phyloP scores from a whole-genome alignment of 2,113 vertebrate species.

The Aspidoscelis tigris region DNA sequence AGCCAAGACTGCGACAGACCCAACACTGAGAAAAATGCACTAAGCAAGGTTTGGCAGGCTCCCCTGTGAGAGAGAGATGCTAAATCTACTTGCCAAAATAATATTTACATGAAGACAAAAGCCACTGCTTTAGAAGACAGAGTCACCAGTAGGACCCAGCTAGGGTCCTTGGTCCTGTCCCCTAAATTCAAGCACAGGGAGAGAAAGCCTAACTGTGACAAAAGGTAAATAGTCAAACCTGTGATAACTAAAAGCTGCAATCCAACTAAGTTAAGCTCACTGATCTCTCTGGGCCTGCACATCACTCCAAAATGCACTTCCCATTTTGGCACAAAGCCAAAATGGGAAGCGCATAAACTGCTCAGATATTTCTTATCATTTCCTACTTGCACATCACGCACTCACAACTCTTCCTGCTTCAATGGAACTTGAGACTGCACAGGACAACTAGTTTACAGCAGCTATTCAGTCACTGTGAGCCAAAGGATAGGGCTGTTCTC shows the following conservation, averaged over 20 bases:
- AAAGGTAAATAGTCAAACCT: neutral
- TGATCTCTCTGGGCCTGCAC: neutral
- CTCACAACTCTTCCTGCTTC: neutral
- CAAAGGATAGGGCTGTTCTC: no score
- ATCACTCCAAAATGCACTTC: neutral
- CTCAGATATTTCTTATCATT: neutral
- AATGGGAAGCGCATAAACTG: neutral
- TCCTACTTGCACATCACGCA: no score
- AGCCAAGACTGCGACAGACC: constrained; percentile 35
- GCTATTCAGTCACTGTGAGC: no score
- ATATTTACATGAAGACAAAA: neutral
- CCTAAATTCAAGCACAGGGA: neutral
- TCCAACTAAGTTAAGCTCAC: neutral
- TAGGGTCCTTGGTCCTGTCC: no score
- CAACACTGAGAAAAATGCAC: constrained; percentile 55
- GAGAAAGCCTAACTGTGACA: neutral
- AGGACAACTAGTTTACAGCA: no score
- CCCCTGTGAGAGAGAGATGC: constrained; percentile 25
- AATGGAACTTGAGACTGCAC: no score
- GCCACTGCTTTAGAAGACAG: no score
- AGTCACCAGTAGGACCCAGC: no score
- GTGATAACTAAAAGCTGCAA: fast-evolving
- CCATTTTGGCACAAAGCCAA: neutral
- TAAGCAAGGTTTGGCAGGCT: constrained; percentile 52
- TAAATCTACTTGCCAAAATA: constrained; percentile 42